These are phyloP conservation scores for Drosophila percnosoma DNA, from an alignment of 2,888 invertebrate genomes.

Conservation along the genomic window DNA sequence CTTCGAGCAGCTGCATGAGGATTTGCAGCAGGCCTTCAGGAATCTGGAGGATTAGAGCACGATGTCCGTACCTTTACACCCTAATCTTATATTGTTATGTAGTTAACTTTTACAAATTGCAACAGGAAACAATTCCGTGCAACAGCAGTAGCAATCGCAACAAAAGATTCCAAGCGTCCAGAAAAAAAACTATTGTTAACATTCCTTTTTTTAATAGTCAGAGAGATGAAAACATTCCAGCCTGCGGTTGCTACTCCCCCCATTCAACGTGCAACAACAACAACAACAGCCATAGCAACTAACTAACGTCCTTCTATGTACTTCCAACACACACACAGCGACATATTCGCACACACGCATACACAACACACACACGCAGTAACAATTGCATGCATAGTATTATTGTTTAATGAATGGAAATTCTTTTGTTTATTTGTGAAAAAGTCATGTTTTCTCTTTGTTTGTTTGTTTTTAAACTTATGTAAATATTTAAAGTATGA, in stretches of 20 bases:
- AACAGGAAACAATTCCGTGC: conserved; percentile 63
- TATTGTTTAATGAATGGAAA: conserved; percentile 81
- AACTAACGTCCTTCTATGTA: conserved; percentile 77
- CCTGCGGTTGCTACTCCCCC: conserved; percentile 70
- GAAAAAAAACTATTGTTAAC: conserved; percentile 53
- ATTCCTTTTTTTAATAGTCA: conserved; percentile 53
- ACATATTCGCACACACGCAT: conserved; percentile 20
- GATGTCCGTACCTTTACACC: conserved; percentile 76
- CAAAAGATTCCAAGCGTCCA: conserved; percentile 59
- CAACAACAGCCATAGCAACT: conserved; percentile 46
- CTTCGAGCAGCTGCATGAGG: conserved; percentile 98
- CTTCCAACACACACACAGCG: conserved; percentile 56
- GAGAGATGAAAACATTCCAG: conserved; percentile 77
- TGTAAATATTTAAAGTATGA: conserved; percentile 82
- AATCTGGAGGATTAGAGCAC: conserved; percentile 96
- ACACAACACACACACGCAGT: conserved; percentile 49
- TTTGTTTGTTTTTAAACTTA: conserved; percentile 78
- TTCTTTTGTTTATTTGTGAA: conserved; percentile 81
- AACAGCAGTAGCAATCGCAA: conserved; percentile 28
- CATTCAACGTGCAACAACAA: conserved; percentile 21
- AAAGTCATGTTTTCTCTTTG: conserved; percentile 81
- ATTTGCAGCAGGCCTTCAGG: conserved; percentile 98
- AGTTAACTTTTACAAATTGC: conserved; percentile 77
- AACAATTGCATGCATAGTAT: conserved; percentile 80
- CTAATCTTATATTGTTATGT: conserved; percentile 81